Conservation (phyloP, 2,113 vertebrate species). For the Periophthalmus modestus region DNA sequence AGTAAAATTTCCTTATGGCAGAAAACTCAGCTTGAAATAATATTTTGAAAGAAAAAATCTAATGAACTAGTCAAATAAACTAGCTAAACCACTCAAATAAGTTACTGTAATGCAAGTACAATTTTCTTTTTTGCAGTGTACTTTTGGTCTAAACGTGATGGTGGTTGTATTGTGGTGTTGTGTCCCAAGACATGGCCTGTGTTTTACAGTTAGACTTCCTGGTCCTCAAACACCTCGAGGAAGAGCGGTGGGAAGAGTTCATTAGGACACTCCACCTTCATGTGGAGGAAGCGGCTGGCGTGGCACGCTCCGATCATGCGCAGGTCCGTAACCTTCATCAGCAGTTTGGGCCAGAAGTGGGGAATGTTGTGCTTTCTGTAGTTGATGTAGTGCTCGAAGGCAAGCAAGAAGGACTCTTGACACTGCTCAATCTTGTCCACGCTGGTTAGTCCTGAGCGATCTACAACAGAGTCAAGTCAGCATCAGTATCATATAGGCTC, state of each 20-base stretch:
- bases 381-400: conserved; percentile 99
- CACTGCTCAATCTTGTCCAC: conserved; percentile 95
- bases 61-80: too few relatives aligned
- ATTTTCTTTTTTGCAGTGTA: conserved; percentile 1
- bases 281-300: conserved; percentile 99
- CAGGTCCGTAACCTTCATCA: conserved; percentile 99
- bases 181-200: not conserved
- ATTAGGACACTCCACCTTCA: conserved; percentile 99
- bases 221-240: conserved; percentile 97
- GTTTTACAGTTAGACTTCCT: conserved; percentile 61
- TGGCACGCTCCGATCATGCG: conserved; percentile 99
- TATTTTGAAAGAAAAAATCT: too few relatives aligned
- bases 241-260: conserved; percentile 97
- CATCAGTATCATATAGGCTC: not conserved
- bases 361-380: conserved; percentile 97
- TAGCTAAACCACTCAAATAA: not conserved
- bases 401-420: conserved; percentile 95
- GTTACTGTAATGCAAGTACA: not conserved
- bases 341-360: conserved; percentile 99
- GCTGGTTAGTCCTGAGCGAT: conserved; percentile 91
- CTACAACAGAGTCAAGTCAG: conserved; percentile 58
- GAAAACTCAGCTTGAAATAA: too few relatives aligned
- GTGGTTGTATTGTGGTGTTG: conserved; percentile 17
- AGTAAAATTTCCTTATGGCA: too few relatives aligned
- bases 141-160: not conserved